phyloP scores from a whole-genome alignment of 2,113 vertebrate species.

The Reinhardtius hippoglossoides region DNA sequence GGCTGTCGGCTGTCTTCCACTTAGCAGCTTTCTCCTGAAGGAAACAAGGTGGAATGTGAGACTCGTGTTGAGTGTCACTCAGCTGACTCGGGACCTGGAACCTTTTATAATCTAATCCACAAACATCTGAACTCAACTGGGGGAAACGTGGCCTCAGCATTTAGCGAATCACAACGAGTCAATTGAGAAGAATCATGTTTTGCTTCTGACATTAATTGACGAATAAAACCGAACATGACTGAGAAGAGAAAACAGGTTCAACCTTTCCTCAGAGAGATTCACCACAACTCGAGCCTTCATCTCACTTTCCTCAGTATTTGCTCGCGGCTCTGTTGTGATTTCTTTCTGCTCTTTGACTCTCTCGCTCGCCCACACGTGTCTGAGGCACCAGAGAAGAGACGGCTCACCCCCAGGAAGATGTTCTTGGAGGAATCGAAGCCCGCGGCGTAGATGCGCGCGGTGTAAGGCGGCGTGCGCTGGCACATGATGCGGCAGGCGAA shows the following conservation, averaged over 20 bases:
- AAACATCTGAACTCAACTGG: too few species aligned
- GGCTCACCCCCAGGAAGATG: conserved; percentile 97
- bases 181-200: too few species aligned
- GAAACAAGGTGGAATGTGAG: neutral
- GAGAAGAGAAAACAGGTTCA: neutral
- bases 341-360: neutral
- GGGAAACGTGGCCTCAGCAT: too few species aligned
- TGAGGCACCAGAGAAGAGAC: neutral
- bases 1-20: conserved; percentile 95
- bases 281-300: neutral
- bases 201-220: too few species aligned
- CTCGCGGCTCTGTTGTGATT: too few species aligned
- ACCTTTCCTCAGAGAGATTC: neutral
- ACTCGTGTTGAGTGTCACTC: too few species aligned
- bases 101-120: too few species aligned
- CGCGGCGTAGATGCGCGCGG: conserved; percentile 96
- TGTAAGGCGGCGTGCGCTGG: conserved; percentile 94
- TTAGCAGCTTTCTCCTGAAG: conserved; percentile 97
- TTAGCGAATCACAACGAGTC: too few species aligned
- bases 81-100: too few species aligned
- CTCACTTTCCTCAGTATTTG: neutral
- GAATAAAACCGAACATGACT: neutral
- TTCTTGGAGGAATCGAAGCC: conserved; percentile 99
- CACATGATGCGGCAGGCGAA: conserved; percentile 99
- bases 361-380: neutral